These are phyloP conservation scores for Onychomys leucogaster DNA, from an alignment of 2,797 vertebrate genomes.

Conservation along the genomic window DNA sequence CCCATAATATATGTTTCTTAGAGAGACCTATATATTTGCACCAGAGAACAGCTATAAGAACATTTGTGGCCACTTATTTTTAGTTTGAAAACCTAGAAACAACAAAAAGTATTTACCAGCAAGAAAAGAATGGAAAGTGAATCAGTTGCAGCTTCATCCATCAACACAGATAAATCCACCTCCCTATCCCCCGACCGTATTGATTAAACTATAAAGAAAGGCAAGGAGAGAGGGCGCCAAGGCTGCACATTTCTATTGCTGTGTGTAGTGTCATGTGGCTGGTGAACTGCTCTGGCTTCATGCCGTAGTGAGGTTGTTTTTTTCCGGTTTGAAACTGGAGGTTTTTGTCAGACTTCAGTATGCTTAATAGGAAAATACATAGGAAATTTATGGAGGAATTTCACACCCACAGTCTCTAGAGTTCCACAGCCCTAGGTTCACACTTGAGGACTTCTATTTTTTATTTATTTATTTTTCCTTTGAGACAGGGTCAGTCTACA, in stretches of 20 bases:
- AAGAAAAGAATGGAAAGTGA: background rate
- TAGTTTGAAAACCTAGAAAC: background rate
- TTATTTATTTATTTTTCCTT: background rate
- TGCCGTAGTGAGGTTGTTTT: background rate
- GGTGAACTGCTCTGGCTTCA: background rate
- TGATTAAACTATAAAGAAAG: background rate
- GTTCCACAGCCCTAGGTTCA: background rate
- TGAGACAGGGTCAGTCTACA: background rate
- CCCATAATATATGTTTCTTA: background rate
- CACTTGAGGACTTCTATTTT: background rate
- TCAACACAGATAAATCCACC: background rate
- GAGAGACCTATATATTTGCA: background rate
- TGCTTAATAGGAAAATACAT: background rate
- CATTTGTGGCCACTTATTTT: background rate
- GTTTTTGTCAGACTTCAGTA: background rate
- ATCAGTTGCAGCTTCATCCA: background rate
- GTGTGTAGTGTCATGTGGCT: background rate
- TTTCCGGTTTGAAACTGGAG: background rate
- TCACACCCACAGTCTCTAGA: background rate
- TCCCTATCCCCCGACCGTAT: too few relatives aligned
- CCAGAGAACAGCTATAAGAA: background rate
- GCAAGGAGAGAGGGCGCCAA: background rate
- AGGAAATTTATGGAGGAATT: background rate
- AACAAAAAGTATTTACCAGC: background rate
- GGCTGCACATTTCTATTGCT: background rate